These are phyloP conservation scores for Spilosoma lubricipeda DNA, from an alignment of 2,888 invertebrate species.

Conservation along the genomic window DNA sequence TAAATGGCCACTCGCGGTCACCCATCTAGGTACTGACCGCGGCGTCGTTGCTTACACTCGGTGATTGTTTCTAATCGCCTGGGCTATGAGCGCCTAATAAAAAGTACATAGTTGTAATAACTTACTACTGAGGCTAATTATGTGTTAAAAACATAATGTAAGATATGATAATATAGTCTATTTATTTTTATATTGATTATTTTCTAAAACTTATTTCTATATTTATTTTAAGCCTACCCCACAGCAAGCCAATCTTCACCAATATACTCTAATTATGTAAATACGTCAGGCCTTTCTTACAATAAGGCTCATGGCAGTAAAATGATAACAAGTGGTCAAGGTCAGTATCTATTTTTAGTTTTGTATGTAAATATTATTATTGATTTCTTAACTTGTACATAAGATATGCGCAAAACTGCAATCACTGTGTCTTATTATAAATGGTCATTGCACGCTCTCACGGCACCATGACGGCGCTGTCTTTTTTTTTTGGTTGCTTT, in stretches of 20 bases:
- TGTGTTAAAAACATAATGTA: background rate
- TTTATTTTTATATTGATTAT: background rate
- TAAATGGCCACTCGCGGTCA: no score
- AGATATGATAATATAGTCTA: background rate
- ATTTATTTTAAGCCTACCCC: constrained; percentile 69
- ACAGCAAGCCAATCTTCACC: constrained; percentile 78
- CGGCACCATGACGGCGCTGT: background rate
- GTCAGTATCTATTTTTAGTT: constrained; percentile 53
- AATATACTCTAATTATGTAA: constrained; percentile 83
- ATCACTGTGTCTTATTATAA: background rate
- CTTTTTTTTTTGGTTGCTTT: no score
- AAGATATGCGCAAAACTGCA: background rate
- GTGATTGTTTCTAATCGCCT: no score
- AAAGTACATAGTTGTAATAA: no score
- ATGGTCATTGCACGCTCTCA: background rate
- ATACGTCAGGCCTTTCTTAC: constrained; percentile 85
- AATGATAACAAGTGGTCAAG: constrained; percentile 82
- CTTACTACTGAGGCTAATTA: background rate
- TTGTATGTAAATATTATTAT: background rate
- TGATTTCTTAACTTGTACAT: background rate
- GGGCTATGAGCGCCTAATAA: no score
- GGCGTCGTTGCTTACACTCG: no score
- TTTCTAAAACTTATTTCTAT: background rate
- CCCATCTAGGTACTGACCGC: no score
- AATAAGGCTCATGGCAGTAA: constrained; percentile 85